Percentiles rank a stretch among this genome's conserved stretches.
Conservation (phyloP, 2,888 invertebrate genomes). For the Drosophila borborema region DNA sequence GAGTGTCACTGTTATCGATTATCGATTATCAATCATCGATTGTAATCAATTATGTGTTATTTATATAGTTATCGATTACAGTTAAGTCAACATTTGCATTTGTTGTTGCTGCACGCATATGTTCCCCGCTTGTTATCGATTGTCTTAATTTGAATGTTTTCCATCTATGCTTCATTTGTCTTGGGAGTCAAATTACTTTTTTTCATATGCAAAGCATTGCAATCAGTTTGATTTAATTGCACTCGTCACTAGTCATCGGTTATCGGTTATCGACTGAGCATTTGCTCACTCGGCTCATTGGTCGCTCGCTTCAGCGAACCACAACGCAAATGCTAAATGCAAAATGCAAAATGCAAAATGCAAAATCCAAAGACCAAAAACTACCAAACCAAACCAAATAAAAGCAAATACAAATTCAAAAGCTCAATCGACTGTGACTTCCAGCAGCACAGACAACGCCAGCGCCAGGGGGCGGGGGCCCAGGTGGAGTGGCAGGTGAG, state of each 20-base stretch:
- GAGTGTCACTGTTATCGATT: background rate
- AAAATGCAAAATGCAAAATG: slow-evolving; percentile 15
- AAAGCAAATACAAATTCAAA: slow-evolving; percentile 46
- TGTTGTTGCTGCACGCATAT: background rate
- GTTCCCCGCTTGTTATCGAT: background rate
- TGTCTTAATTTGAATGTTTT: background rate
- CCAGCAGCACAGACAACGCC: background rate
- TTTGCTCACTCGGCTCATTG: slow-evolving; percentile 64
- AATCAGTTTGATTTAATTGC: slow-evolving; percentile 7
- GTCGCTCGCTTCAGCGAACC: slow-evolving; percentile 60
- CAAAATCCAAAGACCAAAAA: slow-evolving; percentile 19
- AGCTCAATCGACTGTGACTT: slow-evolving; percentile 76
- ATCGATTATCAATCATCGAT: background rate
- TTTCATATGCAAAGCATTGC: background rate
- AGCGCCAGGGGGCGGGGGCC: background rate
- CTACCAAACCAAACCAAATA: slow-evolving; percentile 5
- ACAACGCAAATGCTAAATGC: slow-evolving; percentile 37
- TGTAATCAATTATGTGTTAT: background rate
- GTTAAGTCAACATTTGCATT: background rate
- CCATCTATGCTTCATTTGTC: background rate
- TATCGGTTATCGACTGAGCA: slow-evolving; percentile 53
- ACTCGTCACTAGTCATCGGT: slow-evolving; percentile 28
- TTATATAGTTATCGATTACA: background rate
- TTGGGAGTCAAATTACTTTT: background rate
- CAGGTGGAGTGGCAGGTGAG: background rate